phyloP scores from a whole-genome alignment of 1,140 invertebrate genomes.

The Micrasema minimum region DNA sequence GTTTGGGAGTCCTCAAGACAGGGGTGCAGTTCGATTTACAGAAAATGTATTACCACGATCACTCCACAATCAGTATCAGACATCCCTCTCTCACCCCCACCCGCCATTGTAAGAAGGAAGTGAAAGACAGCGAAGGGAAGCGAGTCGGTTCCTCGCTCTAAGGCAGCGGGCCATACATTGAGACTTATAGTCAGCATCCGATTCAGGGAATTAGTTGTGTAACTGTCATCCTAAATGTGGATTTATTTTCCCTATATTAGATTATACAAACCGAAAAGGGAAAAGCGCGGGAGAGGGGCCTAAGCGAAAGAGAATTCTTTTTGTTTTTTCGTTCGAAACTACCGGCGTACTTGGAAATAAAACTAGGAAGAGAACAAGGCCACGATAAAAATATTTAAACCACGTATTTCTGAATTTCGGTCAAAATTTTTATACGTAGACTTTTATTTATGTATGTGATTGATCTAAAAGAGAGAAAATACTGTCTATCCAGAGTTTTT shows the following conservation, averaged over 20 bases:
- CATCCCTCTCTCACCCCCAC: no score
- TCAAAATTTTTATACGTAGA: no score
- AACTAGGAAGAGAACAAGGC: no score
- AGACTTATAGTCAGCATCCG: conserved; percentile 48
- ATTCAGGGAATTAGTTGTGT: conserved; percentile 54
- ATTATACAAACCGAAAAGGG: conserved; percentile 51
- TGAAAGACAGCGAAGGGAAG: background rate
- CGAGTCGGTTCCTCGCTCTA: conserved; percentile 13
- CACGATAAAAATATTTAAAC: no score
- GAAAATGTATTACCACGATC: conserved; percentile 42
- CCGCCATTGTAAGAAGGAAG: no score
- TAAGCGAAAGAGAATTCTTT: conserved; percentile 11
- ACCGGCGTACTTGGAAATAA: conserved; percentile 1
- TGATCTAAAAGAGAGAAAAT: no score
- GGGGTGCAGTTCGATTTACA: conserved; percentile 35
- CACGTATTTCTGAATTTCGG: no score
- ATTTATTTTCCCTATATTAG: conserved; percentile 54
- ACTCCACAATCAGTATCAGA: no score
- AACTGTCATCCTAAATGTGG: conserved; percentile 55
- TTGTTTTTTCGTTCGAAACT: conserved; percentile 8
- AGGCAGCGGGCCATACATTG: conserved; percentile 16
- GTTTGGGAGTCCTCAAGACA: conserved; percentile 38
- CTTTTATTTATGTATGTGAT: no score
- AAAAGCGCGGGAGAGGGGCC: conserved; percentile 5
- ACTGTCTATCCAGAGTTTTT: no score